These are phyloP conservation scores for Natrix natrix DNA, from an alignment of 2,797 vertebrate genomes.

Conservation along the genomic window DNA sequence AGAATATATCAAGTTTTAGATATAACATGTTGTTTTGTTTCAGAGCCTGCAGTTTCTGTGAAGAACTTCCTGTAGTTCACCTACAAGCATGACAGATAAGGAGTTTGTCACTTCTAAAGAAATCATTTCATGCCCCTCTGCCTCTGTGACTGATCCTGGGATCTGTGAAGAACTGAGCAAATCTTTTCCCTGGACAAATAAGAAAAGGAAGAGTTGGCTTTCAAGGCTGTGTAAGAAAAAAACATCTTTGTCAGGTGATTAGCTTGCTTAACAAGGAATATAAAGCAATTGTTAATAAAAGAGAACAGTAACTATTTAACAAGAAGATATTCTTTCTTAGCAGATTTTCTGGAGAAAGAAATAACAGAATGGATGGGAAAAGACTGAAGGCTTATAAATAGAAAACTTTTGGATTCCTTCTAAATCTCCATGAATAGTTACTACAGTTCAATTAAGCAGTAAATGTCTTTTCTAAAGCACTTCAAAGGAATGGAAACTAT, in stretches of 20 bases:
- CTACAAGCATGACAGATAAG: conserved; percentile 44
- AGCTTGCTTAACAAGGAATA: not conserved
- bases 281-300: not conserved
- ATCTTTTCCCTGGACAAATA: conserved; percentile 70
- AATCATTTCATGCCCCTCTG: not conserved
- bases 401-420: not conserved
- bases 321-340: not conserved
- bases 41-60: conserved; percentile 14
- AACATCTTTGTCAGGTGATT: conserved; percentile 71
- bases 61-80: rapidly evolving
- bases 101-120: not conserved
- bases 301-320: not conserved
- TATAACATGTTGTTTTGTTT: not conserved
- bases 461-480: not conserved
- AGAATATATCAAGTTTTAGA: not conserved
- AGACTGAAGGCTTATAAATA: not conserved
- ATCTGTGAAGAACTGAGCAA: conserved; percentile 63
- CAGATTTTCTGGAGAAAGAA: not conserved
- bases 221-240: conserved; percentile 68
- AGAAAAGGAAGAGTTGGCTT: conserved; percentile 64
- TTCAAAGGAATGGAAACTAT: not conserved
- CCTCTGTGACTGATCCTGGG: rapidly evolving
- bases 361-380: not conserved
- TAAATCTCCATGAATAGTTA: not conserved
- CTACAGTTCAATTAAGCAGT: not conserved